Percentiles rank a stretch among this genome's conserved stretches.
Conservation (phyloP, 2,888 invertebrate species). For the Ochropacha duplaris region DNA sequence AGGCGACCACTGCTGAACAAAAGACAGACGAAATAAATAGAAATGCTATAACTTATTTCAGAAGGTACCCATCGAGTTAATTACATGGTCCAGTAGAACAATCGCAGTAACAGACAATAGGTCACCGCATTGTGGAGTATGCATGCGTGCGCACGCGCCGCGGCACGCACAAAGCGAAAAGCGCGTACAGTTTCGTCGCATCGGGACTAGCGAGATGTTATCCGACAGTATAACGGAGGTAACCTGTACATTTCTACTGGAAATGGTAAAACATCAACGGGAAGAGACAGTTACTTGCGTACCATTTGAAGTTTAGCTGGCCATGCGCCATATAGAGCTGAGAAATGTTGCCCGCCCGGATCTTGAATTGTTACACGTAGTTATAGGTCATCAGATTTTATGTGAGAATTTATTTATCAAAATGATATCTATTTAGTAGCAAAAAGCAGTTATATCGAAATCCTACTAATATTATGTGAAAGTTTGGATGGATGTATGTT, state of each 20-base stretch:
- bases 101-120: constrained; percentile 2
- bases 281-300: constrained; percentile 1
- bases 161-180: constrained; percentile 1
- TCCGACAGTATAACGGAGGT: not conserved
- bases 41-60: not conserved
- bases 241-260: not conserved
- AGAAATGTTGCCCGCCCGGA: not conserved
- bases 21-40: too few species aligned
- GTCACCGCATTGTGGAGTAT: constrained; percentile 1
- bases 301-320: not conserved
- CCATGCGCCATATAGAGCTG: constrained; percentile 3
- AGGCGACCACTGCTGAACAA: too few species aligned
- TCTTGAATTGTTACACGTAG: not conserved
- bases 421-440: not conserved
- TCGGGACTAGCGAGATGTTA: not conserved
- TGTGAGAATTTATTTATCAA: not conserved
- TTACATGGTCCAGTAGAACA: not conserved
- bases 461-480: too few species aligned
- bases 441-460: too few species aligned
- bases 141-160: not conserved
- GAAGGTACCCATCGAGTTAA: not conserved
- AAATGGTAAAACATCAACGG: constrained; percentile 3
- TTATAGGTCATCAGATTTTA: not conserved
- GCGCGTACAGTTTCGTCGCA: not conserved
- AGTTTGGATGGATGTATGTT: too few species aligned